These are phyloP conservation scores for Notolabrus celidotus DNA, from an alignment of 2,797 vertebrate genomes.

Conservation along the genomic window DNA sequence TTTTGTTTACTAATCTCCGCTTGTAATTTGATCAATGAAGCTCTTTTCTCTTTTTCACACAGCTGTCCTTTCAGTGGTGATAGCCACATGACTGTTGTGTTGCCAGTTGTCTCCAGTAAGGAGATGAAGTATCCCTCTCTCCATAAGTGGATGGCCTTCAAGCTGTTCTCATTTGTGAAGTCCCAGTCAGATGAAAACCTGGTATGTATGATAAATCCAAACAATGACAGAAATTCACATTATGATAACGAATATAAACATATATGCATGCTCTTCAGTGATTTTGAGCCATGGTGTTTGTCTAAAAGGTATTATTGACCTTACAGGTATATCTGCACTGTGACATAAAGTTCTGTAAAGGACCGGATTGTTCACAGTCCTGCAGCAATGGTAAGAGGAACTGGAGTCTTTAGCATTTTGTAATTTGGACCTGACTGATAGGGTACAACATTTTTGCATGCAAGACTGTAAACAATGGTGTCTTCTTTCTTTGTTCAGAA, in stretches of 20 bases:
- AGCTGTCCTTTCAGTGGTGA: conserved; percentile 71
- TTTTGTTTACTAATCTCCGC: too few relatives aligned
- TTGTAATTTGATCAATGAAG: not conserved
- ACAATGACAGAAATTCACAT: not conserved
- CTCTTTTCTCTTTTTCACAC: not conserved
- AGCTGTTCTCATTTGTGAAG: conserved; percentile 71
- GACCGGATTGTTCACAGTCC: conserved; percentile 51
- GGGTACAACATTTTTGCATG: not conserved
- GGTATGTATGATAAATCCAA: conserved; percentile 36
- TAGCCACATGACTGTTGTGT: conserved; percentile 49
- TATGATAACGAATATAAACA: not conserved
- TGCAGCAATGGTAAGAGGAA: conserved; percentile 56
- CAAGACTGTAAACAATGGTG: not conserved
- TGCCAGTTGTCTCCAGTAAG: conserved; percentile 50
- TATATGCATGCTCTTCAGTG: not conserved
- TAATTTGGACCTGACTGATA: not conserved
- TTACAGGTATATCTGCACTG: conserved; percentile 74
- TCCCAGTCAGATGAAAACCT: conserved; percentile 29
- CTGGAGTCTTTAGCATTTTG: not conserved
- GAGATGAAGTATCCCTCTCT: conserved; percentile 55
- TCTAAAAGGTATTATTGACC: not conserved
- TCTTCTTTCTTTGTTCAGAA: conserved; percentile 24
- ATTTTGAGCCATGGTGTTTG: not conserved
- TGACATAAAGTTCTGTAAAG: conserved; percentile 68
- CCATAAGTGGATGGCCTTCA: conserved; percentile 72